A percentile compares a stretch with the other conserved stretches of the same genome.
Evolutionary conservation across 2,888 invertebrate species (phyloP).

Genomic region (Uloborus plumipes): DNA sequence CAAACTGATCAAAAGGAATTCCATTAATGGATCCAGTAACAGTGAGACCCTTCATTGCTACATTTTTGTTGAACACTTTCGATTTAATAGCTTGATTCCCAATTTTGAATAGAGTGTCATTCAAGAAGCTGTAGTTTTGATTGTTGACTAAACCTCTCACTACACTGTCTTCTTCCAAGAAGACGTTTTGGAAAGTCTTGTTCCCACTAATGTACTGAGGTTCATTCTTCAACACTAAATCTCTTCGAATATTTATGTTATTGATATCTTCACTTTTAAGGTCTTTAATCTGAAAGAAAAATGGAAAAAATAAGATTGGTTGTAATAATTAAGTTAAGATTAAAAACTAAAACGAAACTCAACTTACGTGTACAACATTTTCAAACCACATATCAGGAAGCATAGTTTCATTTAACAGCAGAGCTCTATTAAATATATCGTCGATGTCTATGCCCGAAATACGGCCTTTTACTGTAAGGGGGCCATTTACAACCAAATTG

Average conservation of each 20-base stretch:
- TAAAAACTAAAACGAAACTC: neutral
- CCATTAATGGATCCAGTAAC: slow-evolving; percentile 46
- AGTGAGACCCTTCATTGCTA: slow-evolving; percentile 43
- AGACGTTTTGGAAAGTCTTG: slow-evolving; percentile 37
- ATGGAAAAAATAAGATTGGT: neutral
- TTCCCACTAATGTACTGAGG: slow-evolving; percentile 33
- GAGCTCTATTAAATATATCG: slow-evolving; percentile 35
- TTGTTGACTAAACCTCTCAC: slow-evolving; percentile 44
- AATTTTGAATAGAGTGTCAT: slow-evolving; percentile 42
- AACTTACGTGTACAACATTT: slow-evolving; percentile 37
- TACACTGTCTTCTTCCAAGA: slow-evolving; percentile 38
- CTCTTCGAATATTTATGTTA: slow-evolving; percentile 29
- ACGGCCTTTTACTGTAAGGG: slow-evolving; percentile 29
- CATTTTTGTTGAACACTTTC: slow-evolving; percentile 35
- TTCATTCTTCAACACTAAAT: slow-evolving; percentile 44
- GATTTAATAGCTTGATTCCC: slow-evolving; percentile 48
- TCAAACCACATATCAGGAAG: slow-evolving; percentile 45
- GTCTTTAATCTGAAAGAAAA: slow-evolving; percentile 44
- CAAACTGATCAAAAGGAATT: slow-evolving; percentile 50
- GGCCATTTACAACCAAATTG: slow-evolving; percentile 44
- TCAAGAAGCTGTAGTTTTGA: slow-evolving; percentile 39
- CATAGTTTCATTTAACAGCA: slow-evolving; percentile 41
- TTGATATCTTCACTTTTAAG: slow-evolving; percentile 38
- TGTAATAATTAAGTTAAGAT: neutral
- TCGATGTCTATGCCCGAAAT: slow-evolving; percentile 36